Percentiles rank a stretch among this genome's conserved stretches.
Conservation (phyloP, 1,140 invertebrate species). For the Hylaeus anthracinus region DNA sequence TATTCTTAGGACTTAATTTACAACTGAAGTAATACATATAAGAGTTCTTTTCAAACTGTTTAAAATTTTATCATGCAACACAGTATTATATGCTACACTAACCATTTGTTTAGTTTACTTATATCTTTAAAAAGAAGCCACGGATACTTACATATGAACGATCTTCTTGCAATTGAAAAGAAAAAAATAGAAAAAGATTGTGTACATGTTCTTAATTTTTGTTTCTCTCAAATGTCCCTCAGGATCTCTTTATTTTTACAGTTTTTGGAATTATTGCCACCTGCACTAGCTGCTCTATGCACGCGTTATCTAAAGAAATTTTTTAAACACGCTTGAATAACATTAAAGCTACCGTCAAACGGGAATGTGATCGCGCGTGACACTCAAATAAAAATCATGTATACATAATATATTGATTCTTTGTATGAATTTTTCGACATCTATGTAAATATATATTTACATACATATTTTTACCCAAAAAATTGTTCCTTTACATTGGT, state of each 20-base stretch:
- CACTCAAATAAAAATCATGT: constrained; percentile 26
- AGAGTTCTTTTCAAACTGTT: constrained; percentile 38
- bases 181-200: constrained; percentile 17
- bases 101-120: constrained; percentile 55
- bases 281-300: constrained; percentile 43
- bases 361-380: constrained; percentile 50
- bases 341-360: constrained; percentile 40
- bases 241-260: background rate
- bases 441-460: constrained; percentile 54
- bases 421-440: constrained; percentile 4
- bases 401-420: constrained; percentile 38
- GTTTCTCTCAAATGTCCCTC: background rate
- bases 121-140: constrained; percentile 61
- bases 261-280: constrained; percentile 27
- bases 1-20: constrained; percentile 64
- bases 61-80: constrained; percentile 66
- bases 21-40: constrained; percentile 69
- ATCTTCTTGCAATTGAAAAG: constrained; percentile 36
- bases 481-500: constrained; percentile 57
- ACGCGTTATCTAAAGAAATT: constrained; percentile 31
- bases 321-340: constrained; percentile 17
- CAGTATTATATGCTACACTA: constrained; percentile 61
- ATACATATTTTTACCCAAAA: constrained; percentile 39
- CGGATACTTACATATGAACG: constrained; percentile 51
- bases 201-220: constrained; percentile 34